Conservation (phyloP, 2,797 vertebrate genomes). For the Enteromius unitaeniatus region DNA sequence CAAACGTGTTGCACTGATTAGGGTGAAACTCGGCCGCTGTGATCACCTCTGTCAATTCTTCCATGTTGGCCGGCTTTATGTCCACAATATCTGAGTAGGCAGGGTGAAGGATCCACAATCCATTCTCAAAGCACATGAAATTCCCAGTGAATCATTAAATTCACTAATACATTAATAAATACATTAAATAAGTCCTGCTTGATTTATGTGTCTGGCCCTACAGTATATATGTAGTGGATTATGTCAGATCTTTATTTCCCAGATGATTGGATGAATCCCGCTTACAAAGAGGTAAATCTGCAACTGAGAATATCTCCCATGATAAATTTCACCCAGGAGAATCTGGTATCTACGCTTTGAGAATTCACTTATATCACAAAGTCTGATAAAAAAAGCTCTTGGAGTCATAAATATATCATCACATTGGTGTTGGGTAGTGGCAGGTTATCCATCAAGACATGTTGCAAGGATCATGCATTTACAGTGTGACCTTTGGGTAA, state of each 20-base stretch:
- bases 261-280: not conserved
- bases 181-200: not conserved
- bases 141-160: not conserved
- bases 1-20: constrained; percentile 96
- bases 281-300: not conserved
- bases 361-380: not conserved
- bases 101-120: constrained; percentile 51
- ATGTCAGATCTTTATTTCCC: not conserved
- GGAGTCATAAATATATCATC: constrained; percentile 5
- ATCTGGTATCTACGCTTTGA: not conserved
- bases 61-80: constrained; percentile 98
- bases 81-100: constrained; percentile 91
- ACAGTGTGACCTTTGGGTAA: constrained; percentile 44
- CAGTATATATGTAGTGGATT: not conserved
- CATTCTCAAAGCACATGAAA: not conserved
- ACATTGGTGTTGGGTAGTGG: constrained; percentile 18
- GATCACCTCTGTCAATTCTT: constrained; percentile 98
- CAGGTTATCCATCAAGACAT: constrained; percentile 38
- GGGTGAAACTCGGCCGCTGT: constrained; percentile 97
- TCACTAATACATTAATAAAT: too few relatives aligned
- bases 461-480: constrained; percentile 38
- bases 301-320: constrained; percentile 12
- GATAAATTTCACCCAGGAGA: not conserved
- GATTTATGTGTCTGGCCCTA: not conserved
- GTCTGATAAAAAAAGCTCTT: not conserved